These are phyloP conservation scores for Bufo gargarizans DNA, from an alignment of 2,113 vertebrate genomes.

Conservation along the genomic window DNA sequence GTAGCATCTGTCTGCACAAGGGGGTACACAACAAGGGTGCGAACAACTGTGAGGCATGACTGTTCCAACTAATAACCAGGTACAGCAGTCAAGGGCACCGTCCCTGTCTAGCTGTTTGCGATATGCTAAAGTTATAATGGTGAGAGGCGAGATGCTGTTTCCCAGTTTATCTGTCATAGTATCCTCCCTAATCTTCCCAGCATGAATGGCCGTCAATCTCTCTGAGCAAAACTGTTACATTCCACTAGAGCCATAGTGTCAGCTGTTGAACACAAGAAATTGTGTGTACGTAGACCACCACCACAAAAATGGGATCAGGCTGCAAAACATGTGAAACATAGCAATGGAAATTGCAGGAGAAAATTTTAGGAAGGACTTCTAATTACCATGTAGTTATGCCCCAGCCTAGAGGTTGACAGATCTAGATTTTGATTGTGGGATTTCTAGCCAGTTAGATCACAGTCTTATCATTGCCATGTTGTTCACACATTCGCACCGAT, in stretches of 20 bases:
- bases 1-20: too few species aligned
- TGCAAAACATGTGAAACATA: neutral
- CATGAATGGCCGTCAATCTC: neutral
- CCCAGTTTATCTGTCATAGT: neutral
- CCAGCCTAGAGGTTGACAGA: slow-evolving; percentile 7
- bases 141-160: too few species aligned
- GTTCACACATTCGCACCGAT: slow-evolving; percentile 3
- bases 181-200: neutral
- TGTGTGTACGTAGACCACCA: neutral
- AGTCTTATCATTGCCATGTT: neutral
- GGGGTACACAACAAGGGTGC: too few species aligned
- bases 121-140: too few species aligned
- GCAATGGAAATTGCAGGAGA: neutral
- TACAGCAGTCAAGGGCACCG: too few species aligned
- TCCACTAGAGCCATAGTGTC: neutral
- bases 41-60: too few species aligned
- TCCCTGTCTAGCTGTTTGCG: too few species aligned
- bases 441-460: neutral
- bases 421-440: neutral
- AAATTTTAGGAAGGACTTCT: neutral
- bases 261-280: neutral
- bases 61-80: too few species aligned
- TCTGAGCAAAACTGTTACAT: neutral
- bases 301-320: neutral
- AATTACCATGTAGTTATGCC: neutral